Percentiles rank a stretch among this genome's conserved stretches.
Conservation (phyloP, 2,888 invertebrate genomes). For the Ferdinandea cuprea region DNA sequence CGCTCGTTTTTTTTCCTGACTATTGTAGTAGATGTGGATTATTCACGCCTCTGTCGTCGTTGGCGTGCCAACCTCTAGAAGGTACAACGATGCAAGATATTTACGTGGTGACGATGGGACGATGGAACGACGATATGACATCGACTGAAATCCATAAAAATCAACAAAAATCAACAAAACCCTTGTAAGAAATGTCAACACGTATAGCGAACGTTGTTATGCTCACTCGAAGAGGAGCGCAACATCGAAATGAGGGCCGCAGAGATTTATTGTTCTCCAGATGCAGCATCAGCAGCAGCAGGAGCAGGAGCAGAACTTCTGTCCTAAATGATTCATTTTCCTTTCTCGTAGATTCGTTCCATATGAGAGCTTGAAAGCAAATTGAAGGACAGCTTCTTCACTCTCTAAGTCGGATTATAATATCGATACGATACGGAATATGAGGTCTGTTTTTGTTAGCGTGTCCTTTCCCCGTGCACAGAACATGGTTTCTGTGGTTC, state of each 20-base stretch:
- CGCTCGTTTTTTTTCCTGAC: not conserved
- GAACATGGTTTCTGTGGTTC: conserved; percentile 64
- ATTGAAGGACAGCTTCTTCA: conserved; percentile 62
- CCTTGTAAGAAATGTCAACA: conserved; percentile 73
- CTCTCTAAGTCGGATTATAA: conserved; percentile 23
- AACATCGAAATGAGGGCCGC: conserved; percentile 67
- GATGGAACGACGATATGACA: not conserved
- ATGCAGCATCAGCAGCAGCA: conserved; percentile 66
- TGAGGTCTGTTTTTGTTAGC: conserved; percentile 33
- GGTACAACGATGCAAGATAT: conserved; percentile 18
- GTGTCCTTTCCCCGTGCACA: conserved; percentile 14
- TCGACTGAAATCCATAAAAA: too few species aligned
- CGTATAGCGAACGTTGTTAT: conserved; percentile 63
- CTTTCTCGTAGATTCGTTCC: conserved; percentile 51
- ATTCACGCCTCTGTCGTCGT: conserved; percentile 71
- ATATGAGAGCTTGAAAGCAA: conserved; percentile 42
- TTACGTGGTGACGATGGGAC: conserved; percentile 17
- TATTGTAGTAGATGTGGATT: conserved; percentile 29
- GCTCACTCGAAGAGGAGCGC: conserved; percentile 55
- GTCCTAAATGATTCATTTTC: conserved; percentile 72
- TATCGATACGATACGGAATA: conserved; percentile 32
- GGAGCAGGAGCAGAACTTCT: conserved; percentile 65
- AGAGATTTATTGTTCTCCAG: conserved; percentile 70
- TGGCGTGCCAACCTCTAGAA: conserved; percentile 43
- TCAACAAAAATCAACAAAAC: conserved; percentile 65